Percentiles rank a stretch among this genome's conserved stretches.
Evolutionary conservation across 2,113 vertebrate genomes (phyloP).

Genomic region (Arenaria interpres): DNA sequence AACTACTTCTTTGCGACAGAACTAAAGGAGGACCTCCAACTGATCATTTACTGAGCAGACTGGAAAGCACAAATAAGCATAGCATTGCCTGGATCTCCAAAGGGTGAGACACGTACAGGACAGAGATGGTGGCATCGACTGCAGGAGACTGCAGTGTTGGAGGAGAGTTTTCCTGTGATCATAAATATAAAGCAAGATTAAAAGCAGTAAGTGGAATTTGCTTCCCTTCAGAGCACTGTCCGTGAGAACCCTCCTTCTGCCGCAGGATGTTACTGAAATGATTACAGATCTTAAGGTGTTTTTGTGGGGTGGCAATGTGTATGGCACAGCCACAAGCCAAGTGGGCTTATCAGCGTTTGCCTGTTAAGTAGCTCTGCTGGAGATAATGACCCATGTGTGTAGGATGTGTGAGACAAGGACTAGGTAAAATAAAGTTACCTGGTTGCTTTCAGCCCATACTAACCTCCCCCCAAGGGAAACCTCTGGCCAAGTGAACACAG

Average conservation of each 20-base stretch:
- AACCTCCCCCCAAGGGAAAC: background rate
- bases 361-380: background rate
- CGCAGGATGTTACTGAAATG: background rate
- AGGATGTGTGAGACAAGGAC: background rate
- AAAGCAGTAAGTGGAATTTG: background rate
- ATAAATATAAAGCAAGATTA: background rate
- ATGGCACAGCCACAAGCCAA: background rate
- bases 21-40: background rate
- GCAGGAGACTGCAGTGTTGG: background rate
- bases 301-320: background rate
- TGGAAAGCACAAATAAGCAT: background rate
- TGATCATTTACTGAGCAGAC: background rate
- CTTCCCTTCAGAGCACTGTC: background rate
- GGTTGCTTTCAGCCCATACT: background rate
- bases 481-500: background rate
- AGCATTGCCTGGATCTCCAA: background rate
- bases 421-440: background rate
- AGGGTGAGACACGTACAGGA: background rate
- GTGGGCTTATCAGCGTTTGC: background rate
- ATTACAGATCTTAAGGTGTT: background rate
- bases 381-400: background rate
- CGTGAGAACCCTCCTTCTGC: background rate
- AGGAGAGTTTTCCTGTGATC: background rate
- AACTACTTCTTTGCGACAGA: background rate
- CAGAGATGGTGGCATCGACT: background rate